Conservation (phyloP, 2,888 invertebrate species). For the Phorcus lineatus region DNA sequence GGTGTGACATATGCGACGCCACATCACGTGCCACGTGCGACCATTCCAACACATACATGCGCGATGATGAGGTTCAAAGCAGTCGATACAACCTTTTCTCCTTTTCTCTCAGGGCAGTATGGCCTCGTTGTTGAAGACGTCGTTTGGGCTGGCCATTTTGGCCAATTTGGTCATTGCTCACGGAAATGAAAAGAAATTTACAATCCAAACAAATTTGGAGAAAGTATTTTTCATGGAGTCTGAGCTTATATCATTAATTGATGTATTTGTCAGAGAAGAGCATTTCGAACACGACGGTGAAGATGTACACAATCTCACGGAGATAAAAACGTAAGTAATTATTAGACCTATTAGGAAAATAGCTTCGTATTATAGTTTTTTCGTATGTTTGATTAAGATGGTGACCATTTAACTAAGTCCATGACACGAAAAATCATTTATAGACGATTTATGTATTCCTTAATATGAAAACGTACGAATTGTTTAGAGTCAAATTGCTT, state of each 20-base stretch:
- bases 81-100: no score
- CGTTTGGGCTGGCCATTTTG: conserved; percentile 34
- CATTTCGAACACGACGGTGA: conserved; percentile 40
- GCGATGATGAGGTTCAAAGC: no score
- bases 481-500: no score
- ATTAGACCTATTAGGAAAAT: not conserved
- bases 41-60: no score
- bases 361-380: no score
- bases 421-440: no score
- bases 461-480: no score
- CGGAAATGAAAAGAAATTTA: conserved; percentile 33
- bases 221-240: conserved; percentile 57
- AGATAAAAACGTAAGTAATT: conserved; percentile 39
- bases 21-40: conserved; percentile 32
- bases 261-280: conserved; percentile 45
- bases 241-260: conserved; percentile 49
- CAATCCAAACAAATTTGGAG: conserved; percentile 52
- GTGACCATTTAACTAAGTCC: no score
- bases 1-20: not conserved
- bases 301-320: conserved; percentile 47
- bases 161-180: conserved; percentile 9
- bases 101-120: no score
- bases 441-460: no score
- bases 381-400: no score
- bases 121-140: no score